Evolutionary conservation across 2,888 invertebrate species (phyloP).

Genomic region (Chironomus tentans): DNA sequence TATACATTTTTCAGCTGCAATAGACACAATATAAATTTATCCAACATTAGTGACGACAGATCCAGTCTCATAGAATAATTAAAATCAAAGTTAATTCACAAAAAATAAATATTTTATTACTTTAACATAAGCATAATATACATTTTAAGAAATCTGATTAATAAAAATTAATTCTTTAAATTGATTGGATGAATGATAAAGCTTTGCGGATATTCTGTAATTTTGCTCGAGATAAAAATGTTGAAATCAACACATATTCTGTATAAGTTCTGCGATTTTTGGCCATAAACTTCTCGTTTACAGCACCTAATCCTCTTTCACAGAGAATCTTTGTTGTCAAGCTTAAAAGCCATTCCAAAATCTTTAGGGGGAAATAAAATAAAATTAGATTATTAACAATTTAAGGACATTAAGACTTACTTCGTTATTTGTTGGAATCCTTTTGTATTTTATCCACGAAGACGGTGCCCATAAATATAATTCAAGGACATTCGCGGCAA

Average conservation of each 20-base stretch:
- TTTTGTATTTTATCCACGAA: constrained; percentile 50
- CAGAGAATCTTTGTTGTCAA: constrained; percentile 66
- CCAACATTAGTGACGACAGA: neutral
- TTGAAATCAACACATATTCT: constrained; percentile 62
- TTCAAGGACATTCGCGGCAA: constrained; percentile 68
- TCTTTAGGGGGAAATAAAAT: constrained; percentile 40
- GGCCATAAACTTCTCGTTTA: constrained; percentile 15
- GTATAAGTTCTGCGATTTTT: constrained; percentile 54
- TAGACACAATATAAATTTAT: too few species aligned
- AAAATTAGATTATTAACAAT: constrained; percentile 12
- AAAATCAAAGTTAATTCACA: neutral
- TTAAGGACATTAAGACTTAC: constrained; percentile 36
- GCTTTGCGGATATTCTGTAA: constrained; percentile 53
- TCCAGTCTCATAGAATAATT: neutral
- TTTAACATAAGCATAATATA: neutral
- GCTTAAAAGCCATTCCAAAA: constrained; percentile 64
- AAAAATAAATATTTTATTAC: neutral
- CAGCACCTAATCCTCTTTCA: constrained; percentile 44
- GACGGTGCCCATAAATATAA: constrained; percentile 67
- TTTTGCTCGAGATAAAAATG: constrained; percentile 55
- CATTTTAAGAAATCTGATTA: neutral
- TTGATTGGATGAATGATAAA: constrained; percentile 53
- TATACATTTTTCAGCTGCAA: too few species aligned
- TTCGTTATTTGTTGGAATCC: constrained; percentile 54
- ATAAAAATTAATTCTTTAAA: neutral